A percentile compares a stretch with the other conserved stretches of the same genome.
These are phyloP conservation scores for Ectropis crepuscularia DNA, from an alignment of 2,888 invertebrate species.

Conservation along the genomic window DNA sequence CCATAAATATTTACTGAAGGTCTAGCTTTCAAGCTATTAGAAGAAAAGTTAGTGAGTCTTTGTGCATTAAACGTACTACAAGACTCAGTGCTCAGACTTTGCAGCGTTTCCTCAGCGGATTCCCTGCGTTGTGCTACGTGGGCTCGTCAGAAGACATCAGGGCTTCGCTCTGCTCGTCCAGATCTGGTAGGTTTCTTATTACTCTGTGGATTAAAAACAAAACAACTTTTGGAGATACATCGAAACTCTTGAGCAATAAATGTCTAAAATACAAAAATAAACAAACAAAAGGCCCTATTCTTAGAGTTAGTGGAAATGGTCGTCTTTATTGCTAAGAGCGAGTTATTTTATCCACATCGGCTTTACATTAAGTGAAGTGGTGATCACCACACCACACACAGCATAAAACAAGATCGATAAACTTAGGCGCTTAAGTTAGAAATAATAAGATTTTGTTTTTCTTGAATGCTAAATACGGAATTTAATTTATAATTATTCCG, in stretches of 20 bases:
- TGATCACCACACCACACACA: no score
- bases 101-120: constrained; percentile 35
- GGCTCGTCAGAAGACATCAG: constrained; percentile 81
- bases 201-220: constrained; percentile 52
- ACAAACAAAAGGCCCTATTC: no score
- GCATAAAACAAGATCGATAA: no score
- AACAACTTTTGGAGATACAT: constrained; percentile 7
- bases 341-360: no score
- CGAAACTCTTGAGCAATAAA: not conserved
- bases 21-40: not conserved
- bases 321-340: no score
- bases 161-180: constrained; percentile 87
- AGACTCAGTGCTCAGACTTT: constrained; percentile 49
- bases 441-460: no score
- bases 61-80: constrained; percentile 3
- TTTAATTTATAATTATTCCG: no score
- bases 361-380: no score
- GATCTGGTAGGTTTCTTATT: constrained; percentile 79
- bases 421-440: no score
- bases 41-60: not conserved
- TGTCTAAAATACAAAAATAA: not conserved
- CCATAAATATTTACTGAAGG: no score
- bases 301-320: no score
- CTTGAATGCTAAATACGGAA: no score
- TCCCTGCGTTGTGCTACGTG: constrained; percentile 60